Base-by-base conservation (phyloP, 2,888 invertebrate species). In the Macrosiphum euphorbiae region DNA sequence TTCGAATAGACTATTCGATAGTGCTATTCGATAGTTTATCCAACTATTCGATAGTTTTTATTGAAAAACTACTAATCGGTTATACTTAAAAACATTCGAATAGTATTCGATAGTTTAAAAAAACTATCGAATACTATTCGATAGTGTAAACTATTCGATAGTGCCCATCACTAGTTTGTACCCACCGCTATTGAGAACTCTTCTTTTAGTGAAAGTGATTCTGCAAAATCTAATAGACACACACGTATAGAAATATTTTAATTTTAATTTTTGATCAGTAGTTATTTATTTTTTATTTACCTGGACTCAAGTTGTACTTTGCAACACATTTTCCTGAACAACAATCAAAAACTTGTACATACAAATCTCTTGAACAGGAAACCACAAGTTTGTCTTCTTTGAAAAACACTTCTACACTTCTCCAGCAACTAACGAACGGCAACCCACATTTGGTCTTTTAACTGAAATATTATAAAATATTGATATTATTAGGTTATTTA, bases 401-500 rank as follows among this genome's bases (percentile, higher is more conserved):
- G 44, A 94, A 94, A 90, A 94, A 94, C n/a, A 97, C 96, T 97
- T 97, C 92, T 97, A 97, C 94, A 98, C 96, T 95, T 98, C 97
- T 94, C 97, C 97, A 95, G 97, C 97, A 0, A 98, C 97, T 90
- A 99, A 96, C 3, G 96, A 96, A 20, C 99, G 97, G 95, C 99
- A 99, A 0, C 95, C 95, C 44, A 99, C 96, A 95, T 98, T 98
- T 0, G 99, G 98, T n/a, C 99, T 96, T 94, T 96, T 96, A 26
- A 98, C 97, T 97, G 95, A 55, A 95, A 95, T 92, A 89, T 92
- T 95, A 94, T 11, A 94, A 90, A 94, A 94, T 90, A 93, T 67
- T 88, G 67, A 78, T 35, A 78, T 20, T 20, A 78, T 78, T 2
- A 87, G 41, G 52, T 52, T n/a, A 87, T 67, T n/a, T 86, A 86